Conservation (phyloP, 1,140 invertebrate genomes). For the Meloidogyne chitwoodi region DNA sequence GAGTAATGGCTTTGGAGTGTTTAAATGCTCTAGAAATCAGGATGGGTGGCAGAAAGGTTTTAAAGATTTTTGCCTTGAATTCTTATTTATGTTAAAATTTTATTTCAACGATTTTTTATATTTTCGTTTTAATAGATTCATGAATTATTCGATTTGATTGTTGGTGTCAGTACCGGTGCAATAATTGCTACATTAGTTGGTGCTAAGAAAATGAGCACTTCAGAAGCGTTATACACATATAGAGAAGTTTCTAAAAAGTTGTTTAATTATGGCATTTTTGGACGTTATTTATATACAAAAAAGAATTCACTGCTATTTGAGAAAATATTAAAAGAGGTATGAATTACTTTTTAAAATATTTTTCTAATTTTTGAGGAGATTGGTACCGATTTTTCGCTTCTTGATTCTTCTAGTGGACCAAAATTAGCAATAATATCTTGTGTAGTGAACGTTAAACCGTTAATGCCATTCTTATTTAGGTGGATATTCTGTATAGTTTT, state of each 20-base stretch:
- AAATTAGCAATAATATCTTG: constrained; percentile 47
- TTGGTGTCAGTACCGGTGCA: constrained; percentile 81
- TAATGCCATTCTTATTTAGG: constrained; percentile 81
- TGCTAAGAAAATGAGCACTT: constrained; percentile 46
- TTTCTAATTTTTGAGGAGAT: constrained; percentile 29
- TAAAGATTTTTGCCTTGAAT: too few species aligned
- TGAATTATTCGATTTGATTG: constrained; percentile 78
- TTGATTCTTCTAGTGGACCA: constrained; percentile 35
- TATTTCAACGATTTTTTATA: background rate
- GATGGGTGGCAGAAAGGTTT: constrained; percentile 61
- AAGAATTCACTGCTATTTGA: constrained; percentile 84
- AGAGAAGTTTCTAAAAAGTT: constrained; percentile 50
- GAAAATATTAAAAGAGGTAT: constrained; percentile 68
- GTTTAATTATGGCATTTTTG: constrained; percentile 24
- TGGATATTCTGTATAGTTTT: constrained; percentile 58
- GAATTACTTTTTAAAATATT: background rate
- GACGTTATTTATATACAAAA: constrained; percentile 78
- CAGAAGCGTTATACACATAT: constrained; percentile 46
- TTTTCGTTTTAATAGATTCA: constrained; percentile 32
- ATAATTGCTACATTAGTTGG: constrained; percentile 61
- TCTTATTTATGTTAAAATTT: background rate
- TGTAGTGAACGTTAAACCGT: constrained; percentile 73
- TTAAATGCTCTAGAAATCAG: constrained; percentile 47
- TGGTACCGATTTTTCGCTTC: constrained; percentile 32
- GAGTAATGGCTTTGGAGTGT: constrained; percentile 56